These are phyloP conservation scores for Synanthedon tipuliformis DNA, from an alignment of 2,888 invertebrate genomes.

Conservation along the genomic window DNA sequence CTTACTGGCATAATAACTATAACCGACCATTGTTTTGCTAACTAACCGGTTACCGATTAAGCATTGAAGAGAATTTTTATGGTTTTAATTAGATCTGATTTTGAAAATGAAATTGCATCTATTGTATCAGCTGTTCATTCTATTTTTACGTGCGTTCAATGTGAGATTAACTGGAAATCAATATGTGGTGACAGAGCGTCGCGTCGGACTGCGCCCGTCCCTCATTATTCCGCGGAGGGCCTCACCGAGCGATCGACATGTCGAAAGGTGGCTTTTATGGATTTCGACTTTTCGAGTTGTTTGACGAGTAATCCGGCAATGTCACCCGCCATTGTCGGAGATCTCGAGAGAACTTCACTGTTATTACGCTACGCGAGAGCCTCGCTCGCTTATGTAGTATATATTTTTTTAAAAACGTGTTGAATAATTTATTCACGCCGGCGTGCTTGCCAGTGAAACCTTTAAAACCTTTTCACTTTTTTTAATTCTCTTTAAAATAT, in stretches of 20 bases:
- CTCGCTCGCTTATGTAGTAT: slow-evolving; percentile 13
- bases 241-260: slow-evolving; percentile 14
- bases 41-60: too few species aligned
- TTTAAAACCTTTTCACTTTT: slow-evolving; percentile 3
- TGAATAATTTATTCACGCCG: neutral
- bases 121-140: neutral
- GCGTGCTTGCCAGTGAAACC: neutral
- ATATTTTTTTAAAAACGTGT: slow-evolving; percentile 5
- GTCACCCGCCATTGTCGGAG: slow-evolving; percentile 25
- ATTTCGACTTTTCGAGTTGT: slow-evolving; percentile 48
- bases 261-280: slow-evolving; percentile 42
- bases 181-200: slow-evolving; percentile 23
- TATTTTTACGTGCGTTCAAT: neutral
- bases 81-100: too few species aligned
- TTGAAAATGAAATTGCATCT: too few species aligned
- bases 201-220: slow-evolving; percentile 11
- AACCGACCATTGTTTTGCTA: too few species aligned
- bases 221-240: slow-evolving; percentile 3
- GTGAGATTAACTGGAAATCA: slow-evolving; percentile 20
- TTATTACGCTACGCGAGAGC: slow-evolving; percentile 36
- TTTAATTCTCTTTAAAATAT: slow-evolving; percentile 2
- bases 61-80: too few species aligned
- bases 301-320: slow-evolving; percentile 47
- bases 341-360: slow-evolving; percentile 29
- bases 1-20: too few species aligned